Evolutionary conservation across 2,888 invertebrate genomes (phyloP), one percentile per base, ranked within the genome.

Genomic region (Trachelus iudaicus): DNA sequence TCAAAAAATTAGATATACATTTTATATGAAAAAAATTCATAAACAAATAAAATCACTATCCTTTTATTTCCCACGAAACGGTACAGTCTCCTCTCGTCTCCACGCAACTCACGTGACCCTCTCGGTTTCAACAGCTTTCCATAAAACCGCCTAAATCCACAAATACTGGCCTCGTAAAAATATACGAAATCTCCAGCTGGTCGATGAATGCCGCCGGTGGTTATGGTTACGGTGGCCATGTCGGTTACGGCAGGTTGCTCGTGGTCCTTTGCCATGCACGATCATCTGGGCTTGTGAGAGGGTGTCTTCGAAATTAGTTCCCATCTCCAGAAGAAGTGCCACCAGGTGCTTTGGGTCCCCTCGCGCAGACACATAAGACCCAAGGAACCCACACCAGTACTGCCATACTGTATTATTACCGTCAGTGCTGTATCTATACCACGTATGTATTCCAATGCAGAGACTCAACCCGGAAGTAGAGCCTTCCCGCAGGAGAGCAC

Each of bases 401-500:
- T 40, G 15, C 23, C 23, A 56, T 56, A 9, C 56, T 56, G 15
- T 56, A 56, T 23, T 23, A 23, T 56, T 56, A 56, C 0, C 56
- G 56, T 56, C 23, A 23, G 9, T 56, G 56, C 56, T 56, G 23
- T 56, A 23, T 1, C 23, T 9, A 56, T 1, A 23, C 23, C 9
- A 9, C 56, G 75, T 74, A 73, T 87, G 89, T 88, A 88, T 86
- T 85, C 80, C 82, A 84, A 86, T 86, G 86, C 84, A 85, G 81
- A 84, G 80, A 83, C 82, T 84, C 82, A 87, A 90, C 90, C 91
- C 91, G 91, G 91, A 91, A 91, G 89, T 85, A 85, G 85, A 86
- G 85, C 76, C 82, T 88, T 83, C 85, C 86, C 84, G 85, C 83
- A 81, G 85, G 82, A 85, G 87, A 85, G 83, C 85, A 84, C 90